These are phyloP conservation scores for Babyrousa celebensis DNA, from an alignment of 2,797 vertebrate species.

Conservation along the genomic window DNA sequence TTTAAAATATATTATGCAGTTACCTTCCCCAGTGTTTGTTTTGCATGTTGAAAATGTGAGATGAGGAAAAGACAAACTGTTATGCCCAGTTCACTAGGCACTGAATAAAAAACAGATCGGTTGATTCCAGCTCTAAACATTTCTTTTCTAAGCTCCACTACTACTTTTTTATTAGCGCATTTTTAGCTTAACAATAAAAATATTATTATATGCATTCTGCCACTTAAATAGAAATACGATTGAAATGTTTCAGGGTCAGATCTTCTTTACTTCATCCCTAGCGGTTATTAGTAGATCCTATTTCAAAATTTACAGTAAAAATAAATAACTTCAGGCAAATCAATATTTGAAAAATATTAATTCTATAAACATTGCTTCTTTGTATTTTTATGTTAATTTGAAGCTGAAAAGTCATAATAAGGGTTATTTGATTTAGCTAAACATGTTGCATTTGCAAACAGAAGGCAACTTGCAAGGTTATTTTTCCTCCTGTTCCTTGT, in stretches of 20 bases:
- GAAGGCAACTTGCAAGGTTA: slow-evolving; percentile 58
- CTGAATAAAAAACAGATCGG: neutral
- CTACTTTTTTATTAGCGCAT: neutral
- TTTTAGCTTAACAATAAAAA: slow-evolving; percentile 17
- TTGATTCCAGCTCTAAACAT: neutral
- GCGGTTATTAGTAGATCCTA: neutral
- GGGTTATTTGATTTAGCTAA: slow-evolving; percentile 52
- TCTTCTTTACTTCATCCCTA: neutral
- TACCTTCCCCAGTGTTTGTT: neutral
- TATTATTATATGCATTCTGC: neutral
- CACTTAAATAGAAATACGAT: neutral
- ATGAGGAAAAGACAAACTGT: neutral
- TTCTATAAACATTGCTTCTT: slow-evolving; percentile 16
- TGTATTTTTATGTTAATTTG: slow-evolving; percentile 54
- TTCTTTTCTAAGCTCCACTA: neutral
- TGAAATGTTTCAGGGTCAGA: neutral
- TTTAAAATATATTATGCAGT: neutral
- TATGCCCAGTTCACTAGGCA: neutral
- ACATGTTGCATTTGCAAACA: slow-evolving; percentile 56
- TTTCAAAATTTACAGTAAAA: slow-evolving; percentile 27
- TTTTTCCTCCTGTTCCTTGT: slow-evolving; percentile 29
- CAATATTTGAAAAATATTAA: neutral
- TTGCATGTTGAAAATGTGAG: neutral
- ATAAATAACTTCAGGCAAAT: neutral
- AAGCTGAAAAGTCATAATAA: slow-evolving; percentile 45